Evolutionary conservation across 2,888 invertebrate genomes (phyloP).

Genomic region (Netelia fuscicornis): DNA sequence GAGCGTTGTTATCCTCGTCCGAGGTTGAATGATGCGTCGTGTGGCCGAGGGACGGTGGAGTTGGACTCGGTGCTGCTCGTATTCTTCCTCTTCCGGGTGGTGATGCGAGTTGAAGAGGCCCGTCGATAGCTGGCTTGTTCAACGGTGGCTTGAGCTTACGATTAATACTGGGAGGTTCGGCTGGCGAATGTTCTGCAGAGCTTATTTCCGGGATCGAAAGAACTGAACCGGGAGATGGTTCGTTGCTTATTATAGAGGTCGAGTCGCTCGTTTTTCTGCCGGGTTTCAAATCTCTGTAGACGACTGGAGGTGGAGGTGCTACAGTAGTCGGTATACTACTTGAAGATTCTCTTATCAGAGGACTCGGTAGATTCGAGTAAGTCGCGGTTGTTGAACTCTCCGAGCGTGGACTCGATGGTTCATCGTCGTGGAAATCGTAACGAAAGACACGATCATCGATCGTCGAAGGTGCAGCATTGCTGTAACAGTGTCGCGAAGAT

Average conservation of each 20-base stretch:
- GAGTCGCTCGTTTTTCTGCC: constrained; percentile 84
- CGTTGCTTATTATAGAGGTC: constrained; percentile 82
- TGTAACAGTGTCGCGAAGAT: constrained; percentile 86
- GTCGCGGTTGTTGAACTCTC: constrained; percentile 86
- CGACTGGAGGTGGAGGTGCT: constrained; percentile 87
- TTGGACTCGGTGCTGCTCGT: constrained; percentile 87
- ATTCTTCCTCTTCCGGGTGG: constrained; percentile 84
- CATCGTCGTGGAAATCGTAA: constrained; percentile 86
- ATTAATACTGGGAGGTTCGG: constrained; percentile 91
- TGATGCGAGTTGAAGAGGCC: constrained; percentile 82
- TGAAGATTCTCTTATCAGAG: constrained; percentile 81
- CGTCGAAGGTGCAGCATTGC: constrained; percentile 87
- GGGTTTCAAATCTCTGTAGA: constrained; percentile 88
- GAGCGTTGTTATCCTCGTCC: constrained; percentile 84
- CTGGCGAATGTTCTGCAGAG: constrained; percentile 81
- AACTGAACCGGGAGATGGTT: constrained; percentile 83
- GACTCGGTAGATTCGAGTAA: constrained; percentile 88
- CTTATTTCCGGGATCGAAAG: constrained; percentile 77
- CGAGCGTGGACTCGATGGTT: constrained; percentile 83
- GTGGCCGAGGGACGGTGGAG: constrained; percentile 82
- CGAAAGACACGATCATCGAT: constrained; percentile 87
- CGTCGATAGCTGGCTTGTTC: constrained; percentile 79
- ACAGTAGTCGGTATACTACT: constrained; percentile 83
- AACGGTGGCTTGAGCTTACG: constrained; percentile 91
- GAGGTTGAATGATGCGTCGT: constrained; percentile 82